Evolutionary conservation across 2,888 invertebrate species (phyloP), one percentile per base, ranked within the genome.

Genomic region (Salticus scenicus): DNA sequence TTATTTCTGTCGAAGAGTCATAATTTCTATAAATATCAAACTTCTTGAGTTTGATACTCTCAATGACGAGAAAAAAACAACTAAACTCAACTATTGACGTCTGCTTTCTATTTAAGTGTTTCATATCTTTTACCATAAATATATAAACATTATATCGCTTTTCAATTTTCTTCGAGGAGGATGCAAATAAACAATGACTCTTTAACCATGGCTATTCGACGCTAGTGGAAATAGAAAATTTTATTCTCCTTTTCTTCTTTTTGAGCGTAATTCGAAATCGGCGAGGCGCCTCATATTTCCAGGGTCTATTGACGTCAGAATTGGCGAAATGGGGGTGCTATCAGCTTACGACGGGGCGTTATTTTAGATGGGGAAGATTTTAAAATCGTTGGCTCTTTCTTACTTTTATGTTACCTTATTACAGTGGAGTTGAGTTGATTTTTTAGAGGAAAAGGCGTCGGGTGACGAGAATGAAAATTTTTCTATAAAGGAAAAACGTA

Each of bases 101-200:
- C 24, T 63, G n/a, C 20, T 70, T 28, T 41, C 30, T n/a, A 70
- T 42, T 37, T 41, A 70, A 70, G 70, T 70, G 70, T 37, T 70
- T 28, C 42, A 70, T 42, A 14, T 28, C 42, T 28, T 1, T n/a
- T 66, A 67, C 28, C 80, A 63, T 73, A 77, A 77, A 77, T 84
- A 77, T 77, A 84, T 77, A 84, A 84, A 77, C 77, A 77, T 77
- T 77, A 76, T 73, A 47, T 47, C 72, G n/a, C 63, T 51, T 77
- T 81, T 70, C 75, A 70, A 75, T 74, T 80, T 80, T 33, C 41
- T 57, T 80, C 28, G 7, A 17, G 28, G 14, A 27, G 37, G 72
- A 77, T 77, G 76, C 77, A 77, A 72, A 83, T 77, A 77, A 83
- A 83, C 71, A 83, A 83, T 77, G 69, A 5, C 24, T 24, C 57